These are phyloP conservation scores for Alethe diademata DNA, from an alignment of 2,113 vertebrate genomes.

Conservation along the genomic window DNA sequence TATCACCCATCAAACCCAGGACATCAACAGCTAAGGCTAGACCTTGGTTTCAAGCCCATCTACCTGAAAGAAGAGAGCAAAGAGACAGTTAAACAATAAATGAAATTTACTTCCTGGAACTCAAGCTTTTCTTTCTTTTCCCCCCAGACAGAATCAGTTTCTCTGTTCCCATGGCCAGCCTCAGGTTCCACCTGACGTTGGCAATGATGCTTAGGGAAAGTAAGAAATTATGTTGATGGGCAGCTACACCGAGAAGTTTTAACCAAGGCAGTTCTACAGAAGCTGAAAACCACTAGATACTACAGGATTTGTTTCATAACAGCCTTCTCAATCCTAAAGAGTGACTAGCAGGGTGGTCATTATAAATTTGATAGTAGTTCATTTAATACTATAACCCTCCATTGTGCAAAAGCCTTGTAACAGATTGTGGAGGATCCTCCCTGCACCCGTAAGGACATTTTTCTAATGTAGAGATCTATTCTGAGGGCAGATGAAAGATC, in stretches of 20 bases:
- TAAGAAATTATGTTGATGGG: not conserved
- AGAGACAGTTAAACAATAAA: not conserved
- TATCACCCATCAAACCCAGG: not conserved
- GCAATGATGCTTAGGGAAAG: not conserved
- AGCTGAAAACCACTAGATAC: not conserved
- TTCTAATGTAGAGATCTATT: not conserved
- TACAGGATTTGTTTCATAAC: not conserved
- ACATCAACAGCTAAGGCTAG: not conserved
- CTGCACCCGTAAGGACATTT: not conserved
- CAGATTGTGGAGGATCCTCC: rapidly evolving
- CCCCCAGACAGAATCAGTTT: not conserved
- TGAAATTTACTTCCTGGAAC: not conserved
- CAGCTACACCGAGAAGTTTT: not conserved
- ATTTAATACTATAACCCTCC: not conserved
- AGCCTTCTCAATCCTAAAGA: not conserved
- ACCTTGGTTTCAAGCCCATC: not conserved
- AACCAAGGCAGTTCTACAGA: not conserved
- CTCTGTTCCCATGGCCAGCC: not conserved
- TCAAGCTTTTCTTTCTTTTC: not conserved
- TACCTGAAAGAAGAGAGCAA: not conserved
- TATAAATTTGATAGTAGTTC: not conserved
- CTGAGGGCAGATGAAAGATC: not conserved
- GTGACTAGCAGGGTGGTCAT: not conserved
- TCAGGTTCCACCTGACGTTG: not conserved
- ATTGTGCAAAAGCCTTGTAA: not conserved